Evolutionary conservation across 2,797 vertebrate genomes (phyloP).

Genomic region (Acropternis orthonyx): DNA sequence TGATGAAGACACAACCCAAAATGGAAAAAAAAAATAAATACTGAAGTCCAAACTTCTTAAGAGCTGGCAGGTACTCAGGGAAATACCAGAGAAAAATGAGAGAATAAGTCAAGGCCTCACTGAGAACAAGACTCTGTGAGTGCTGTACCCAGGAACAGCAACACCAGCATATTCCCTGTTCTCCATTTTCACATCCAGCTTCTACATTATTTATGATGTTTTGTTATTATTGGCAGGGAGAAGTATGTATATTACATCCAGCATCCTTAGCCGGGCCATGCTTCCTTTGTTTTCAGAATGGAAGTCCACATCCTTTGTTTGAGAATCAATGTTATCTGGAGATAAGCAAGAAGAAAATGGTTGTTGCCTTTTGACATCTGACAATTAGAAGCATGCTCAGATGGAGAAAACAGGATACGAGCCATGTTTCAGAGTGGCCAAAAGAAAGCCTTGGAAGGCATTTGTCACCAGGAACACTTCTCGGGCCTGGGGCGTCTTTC

Average conservation of each 20-base stretch:
- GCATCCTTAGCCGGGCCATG: constrained; percentile 60
- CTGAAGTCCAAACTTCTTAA: not conserved
- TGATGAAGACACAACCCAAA: not conserved
- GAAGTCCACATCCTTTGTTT: constrained; percentile 76
- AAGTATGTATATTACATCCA: constrained; percentile 48
- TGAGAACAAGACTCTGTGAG: not conserved
- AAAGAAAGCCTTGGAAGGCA: constrained; percentile 57
- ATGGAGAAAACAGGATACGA: constrained; percentile 77
- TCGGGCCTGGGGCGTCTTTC: not conserved
- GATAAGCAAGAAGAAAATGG: constrained; percentile 78
- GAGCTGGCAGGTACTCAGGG: not conserved
- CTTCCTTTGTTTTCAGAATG: constrained; percentile 79
- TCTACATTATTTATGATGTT: constrained; percentile 65
- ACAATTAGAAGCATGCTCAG: constrained; percentile 70
- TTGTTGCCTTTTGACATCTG: constrained; percentile 73
- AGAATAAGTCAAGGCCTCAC: not conserved
- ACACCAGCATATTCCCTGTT: not conserved
- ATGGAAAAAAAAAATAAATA: not conserved
- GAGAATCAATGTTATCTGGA: constrained; percentile 75
- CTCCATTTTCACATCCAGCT: constrained; percentile 44
- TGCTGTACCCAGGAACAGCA: not conserved
- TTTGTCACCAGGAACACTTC: constrained; percentile 55
- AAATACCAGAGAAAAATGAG: not conserved
- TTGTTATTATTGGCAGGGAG: constrained; percentile 63
- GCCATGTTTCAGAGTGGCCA: constrained; percentile 57